Evolutionary conservation across 2,113 vertebrate genomes (phyloP).

Genomic region (Gadus chalcogrammus): DNA sequence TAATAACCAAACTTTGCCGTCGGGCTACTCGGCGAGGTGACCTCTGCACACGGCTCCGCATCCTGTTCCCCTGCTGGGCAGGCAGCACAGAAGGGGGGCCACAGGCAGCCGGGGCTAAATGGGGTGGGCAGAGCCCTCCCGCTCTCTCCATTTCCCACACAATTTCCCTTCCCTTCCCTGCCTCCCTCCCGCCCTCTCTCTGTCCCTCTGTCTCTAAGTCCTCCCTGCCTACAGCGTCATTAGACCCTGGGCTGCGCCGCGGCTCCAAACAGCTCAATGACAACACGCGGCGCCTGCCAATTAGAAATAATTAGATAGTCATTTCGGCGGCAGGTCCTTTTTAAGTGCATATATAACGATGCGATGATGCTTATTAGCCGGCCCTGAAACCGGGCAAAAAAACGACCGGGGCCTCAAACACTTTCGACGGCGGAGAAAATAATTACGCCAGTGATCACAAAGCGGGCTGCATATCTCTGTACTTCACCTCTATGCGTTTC

Average conservation of each 20-base stretch:
- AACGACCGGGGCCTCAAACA: conserved; percentile 84
- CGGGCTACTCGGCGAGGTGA: conserved; percentile 57
- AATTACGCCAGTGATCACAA: conserved; percentile 99
- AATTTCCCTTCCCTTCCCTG: conserved; percentile 15
- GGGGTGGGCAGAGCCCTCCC: conserved; percentile 15
- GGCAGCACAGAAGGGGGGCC: conserved; percentile 29
- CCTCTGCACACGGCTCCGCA: conserved; percentile 38
- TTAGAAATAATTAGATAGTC: conserved; percentile 99
- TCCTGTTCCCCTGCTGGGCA: conserved; percentile 48
- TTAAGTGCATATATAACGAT: conserved; percentile 99
- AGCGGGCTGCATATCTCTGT: conserved; percentile 95
- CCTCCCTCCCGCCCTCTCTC: background rate
- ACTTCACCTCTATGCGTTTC: conserved; percentile 99
- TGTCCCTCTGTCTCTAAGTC: conserved; percentile 24
- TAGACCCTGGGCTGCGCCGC: conserved; percentile 84
- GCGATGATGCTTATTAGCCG: conserved; percentile 98
- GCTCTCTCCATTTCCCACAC: background rate
- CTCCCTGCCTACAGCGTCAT: conserved; percentile 85
- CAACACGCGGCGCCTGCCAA: conserved; percentile 96
- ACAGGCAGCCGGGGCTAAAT: conserved; percentile 36
- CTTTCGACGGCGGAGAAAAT: conserved; percentile 81
- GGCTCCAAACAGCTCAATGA: conserved; percentile 96
- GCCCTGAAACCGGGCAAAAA: conserved; percentile 73
- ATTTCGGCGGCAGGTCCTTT: conserved; percentile 98
- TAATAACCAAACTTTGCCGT: conserved; percentile 51